Evolutionary conservation across 35 echinoderm and acorn worm genomes (phyloP).

Genomic region (Chiridota heheva): DNA sequence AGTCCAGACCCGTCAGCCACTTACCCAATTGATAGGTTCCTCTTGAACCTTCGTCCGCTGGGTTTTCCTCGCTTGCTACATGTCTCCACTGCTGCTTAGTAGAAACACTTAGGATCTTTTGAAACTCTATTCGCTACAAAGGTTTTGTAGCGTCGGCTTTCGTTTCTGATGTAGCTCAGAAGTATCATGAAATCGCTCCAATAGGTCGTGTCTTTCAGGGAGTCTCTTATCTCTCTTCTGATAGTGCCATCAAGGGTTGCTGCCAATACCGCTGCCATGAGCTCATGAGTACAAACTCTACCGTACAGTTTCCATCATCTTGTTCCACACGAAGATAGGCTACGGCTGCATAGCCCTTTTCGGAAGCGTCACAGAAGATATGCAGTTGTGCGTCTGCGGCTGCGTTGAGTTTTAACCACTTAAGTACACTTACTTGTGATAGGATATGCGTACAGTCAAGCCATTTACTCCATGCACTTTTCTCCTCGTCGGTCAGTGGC

Average conservation of each 20-base stretch:
- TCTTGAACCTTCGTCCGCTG: constrained; percentile 36
- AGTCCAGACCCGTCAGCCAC: constrained; percentile 42
- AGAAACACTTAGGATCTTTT: constrained; percentile 19
- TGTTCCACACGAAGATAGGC: constrained; percentile 25
- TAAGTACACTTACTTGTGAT: constrained; percentile 28
- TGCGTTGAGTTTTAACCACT: constrained; percentile 15
- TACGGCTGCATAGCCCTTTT: constrained; percentile 41
- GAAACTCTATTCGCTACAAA: constrained; percentile 44
- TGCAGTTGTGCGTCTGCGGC: constrained; percentile 16
- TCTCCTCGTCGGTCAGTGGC: constrained; percentile 10
- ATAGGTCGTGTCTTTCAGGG: neutral
- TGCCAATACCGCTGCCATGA: constrained; percentile 27
- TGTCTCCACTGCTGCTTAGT: constrained; percentile 40
- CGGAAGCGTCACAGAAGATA: constrained; percentile 41
- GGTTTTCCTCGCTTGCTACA: constrained; percentile 29
- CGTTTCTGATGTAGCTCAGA: constrained; percentile 25
- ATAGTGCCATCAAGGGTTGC: constrained; percentile 37
- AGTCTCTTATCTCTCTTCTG: neutral
- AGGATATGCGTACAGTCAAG: constrained; percentile 1
- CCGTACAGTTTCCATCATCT: neutral
- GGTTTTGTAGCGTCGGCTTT: constrained; percentile 38
- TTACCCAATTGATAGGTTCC: constrained; percentile 22
- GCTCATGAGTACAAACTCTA: constrained; percentile 20
- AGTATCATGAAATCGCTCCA: constrained; percentile 57
- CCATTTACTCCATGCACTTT: constrained; percentile 9